Base-by-base conservation (phyloP, 2,797 vertebrate genomes). In the Chrosomus eos region DNA sequence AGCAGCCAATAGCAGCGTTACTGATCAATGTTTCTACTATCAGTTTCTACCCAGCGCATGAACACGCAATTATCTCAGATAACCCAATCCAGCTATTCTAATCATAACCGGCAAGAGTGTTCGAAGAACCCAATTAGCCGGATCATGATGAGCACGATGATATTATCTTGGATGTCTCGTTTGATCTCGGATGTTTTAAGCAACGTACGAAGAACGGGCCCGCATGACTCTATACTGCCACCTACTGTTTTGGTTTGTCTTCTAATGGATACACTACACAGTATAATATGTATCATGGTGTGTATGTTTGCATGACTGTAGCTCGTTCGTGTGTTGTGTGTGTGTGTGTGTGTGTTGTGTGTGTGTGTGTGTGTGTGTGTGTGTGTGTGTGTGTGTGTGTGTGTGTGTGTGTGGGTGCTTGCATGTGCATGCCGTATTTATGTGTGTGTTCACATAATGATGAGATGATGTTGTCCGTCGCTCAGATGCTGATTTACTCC, bases 401-500 rank as follows among this genome's bases (percentile, higher is more conserved):
- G 5, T 18, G 4, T 83, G 70, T 67, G 31, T 58, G 55, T 10
- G 58, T 77, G 18, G 45, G 72, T 5, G 31, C 14, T n/a, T 70
- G 82, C 66, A 28, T 48, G 36, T 80, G 38, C 36, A 16, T 81
- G 72, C 75, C 0, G 43, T 36, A 23, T 7, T 3, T 45, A 0
- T 82, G 64, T 86, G 55, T 80, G 83, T 76, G 64, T 72, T 66
- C 40, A 66, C 43, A 45, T 73, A 11, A 80, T 58, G 62, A 11
- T 83, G 38, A 26, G 62, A 58, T 80, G 23, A 81, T 70, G 36
- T 26, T 74, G 58, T 82, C 31, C 40, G 68, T 51, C 53, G 64
- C 71, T 43, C 83, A 77, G 82, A 80, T 74, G 84, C 84, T 86
- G 55, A 85, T 86, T 51, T 31, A 80, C 84, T 87, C 88, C 88